Evolutionary conservation across 2,113 vertebrate species (phyloP), one percentile per base, ranked within the genome.

Genomic region (Mionectes macconnelli): DNA sequence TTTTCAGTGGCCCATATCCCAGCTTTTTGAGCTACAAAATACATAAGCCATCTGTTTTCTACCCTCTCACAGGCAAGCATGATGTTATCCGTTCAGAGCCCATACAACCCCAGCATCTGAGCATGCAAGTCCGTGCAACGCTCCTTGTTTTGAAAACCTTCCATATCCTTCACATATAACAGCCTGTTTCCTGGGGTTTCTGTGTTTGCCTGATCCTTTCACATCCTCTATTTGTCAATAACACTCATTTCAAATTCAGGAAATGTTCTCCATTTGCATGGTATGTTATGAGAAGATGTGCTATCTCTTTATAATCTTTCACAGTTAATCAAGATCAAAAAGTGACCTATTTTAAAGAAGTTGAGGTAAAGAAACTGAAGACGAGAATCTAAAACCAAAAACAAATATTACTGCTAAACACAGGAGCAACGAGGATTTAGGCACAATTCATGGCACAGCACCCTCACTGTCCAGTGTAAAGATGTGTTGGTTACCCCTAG

Each of bases 321-420:
- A 92, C 33, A 73, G 78, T n/a, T 89, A 53, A 89, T 78, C 44
- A 53, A 25, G 55, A 91, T 93, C 67, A 83, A 59, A 53, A 84
- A n/a, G 24, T 82, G 69, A 87, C 73, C 76, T 93, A 17, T 81
- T 94, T 94, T 87, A 78, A 85, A 87, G 47, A 89, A 82, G 44
- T 1, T 59, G 55, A 83, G 39, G 37, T 84, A 49, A 89, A 87
- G 68, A 94, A 82, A 89, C 44, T 52, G 60, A 83, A 73, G 60
- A 59, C 0, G 2, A 69, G 31, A 88, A 13, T 59, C 24, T 84
- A 89, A 84, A 93, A 30, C 37, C 44, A 64, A 87, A 89, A 60
- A 39, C 33, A 63, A 87, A 40, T 27, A 60, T 19, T 87, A 62
- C 40, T 87, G 74, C 17, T 62, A 56, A 82, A 87, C 67, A 56